Evolutionary conservation across 1,140 invertebrate genomes (phyloP).

Genomic region (Rhagoletis pomonella): DNA sequence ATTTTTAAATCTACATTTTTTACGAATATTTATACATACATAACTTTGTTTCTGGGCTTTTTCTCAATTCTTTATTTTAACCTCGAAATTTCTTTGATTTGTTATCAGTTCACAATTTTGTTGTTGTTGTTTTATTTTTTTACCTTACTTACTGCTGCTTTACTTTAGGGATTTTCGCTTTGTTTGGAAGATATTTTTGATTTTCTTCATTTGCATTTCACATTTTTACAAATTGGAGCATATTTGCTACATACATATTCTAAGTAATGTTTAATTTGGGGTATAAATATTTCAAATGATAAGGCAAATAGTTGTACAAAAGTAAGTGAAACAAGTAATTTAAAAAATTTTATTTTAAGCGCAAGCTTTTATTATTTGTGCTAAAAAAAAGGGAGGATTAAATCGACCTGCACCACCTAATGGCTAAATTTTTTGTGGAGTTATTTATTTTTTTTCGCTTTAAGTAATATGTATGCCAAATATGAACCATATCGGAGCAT

Average conservation of each 20-base stretch:
- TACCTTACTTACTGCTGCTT: neutral
- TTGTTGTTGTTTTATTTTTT: slow-evolving; percentile 37
- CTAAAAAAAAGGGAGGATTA: too few relatives aligned
- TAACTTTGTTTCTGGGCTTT: slow-evolving; percentile 51
- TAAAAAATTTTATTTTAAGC: too few relatives aligned
- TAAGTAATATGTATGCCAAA: too few relatives aligned
- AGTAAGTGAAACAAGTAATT: too few relatives aligned
- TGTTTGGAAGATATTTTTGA: slow-evolving; percentile 58
- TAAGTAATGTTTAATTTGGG: neutral
- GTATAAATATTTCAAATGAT: neutral
- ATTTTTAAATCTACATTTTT: too few relatives aligned
- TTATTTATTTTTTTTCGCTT: too few relatives aligned
- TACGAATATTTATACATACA: slow-evolving; percentile 24
- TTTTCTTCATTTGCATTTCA: slow-evolving; percentile 53
- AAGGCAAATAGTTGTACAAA: too few relatives aligned
- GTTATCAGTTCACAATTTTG: neutral
- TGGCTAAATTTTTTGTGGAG: too few relatives aligned
- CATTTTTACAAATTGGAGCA: slow-evolving; percentile 53
- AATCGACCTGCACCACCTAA: too few relatives aligned
- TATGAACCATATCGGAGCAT: too few relatives aligned
- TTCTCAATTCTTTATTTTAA: slow-evolving; percentile 26
- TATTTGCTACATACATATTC: neutral
- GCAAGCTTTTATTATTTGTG: too few relatives aligned
- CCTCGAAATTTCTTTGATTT: slow-evolving; percentile 19
- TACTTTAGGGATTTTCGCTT: slow-evolving; percentile 34